Evolutionary conservation across 1,140 invertebrate species (phyloP), one percentile per base, ranked within the genome.

Genomic region (Conopomorpha cramerella): DNA sequence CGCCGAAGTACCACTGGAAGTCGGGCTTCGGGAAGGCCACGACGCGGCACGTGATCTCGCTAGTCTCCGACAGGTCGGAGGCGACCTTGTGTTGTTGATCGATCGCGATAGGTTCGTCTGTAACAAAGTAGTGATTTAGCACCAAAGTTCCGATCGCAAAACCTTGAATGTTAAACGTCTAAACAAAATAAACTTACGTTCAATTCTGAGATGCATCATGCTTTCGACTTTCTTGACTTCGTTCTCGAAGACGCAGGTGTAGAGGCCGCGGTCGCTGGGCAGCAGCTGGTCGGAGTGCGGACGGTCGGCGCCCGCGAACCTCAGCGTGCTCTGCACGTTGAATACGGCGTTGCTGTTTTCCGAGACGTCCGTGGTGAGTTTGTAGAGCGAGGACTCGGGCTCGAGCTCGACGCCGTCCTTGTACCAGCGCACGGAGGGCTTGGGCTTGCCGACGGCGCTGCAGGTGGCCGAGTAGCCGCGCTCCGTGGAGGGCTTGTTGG

Each of bases 21-120:
- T 92, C 90, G 0, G 93, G 92, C 53, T 90, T 89, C 0, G 93
- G 94, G 71, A 92, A 96, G 0, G 93, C 92, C 60, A 94, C 91
- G 2, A 96, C 91, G 55, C 88, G 85, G 64, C 94, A 96, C 2
- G 88, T 81, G 7, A 96, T 87, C 59, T 91, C 85, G 0, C 92
- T 93, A 0, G 84, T 89, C 58, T 95, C 92, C 8, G 83, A 77
- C 1, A 92, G 57, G 60, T 95, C 92, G 46, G 87, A 93, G 2
- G 93, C 93, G 0, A 95, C 93, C 72, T 94, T 93, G 39, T 88
- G 91, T 58, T 93, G 89, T 39, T 90, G 86, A 57, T 91, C 88
- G 8, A 93, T 78, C 3, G 90, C 82, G 45, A 95, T 91, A 1
- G 93, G 93, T 56, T 89, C 85, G 74, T 95, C 86, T 88, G 72